Percentiles rank a stretch among this genome's conserved stretches.
phyloP scores from a whole-genome alignment of 1,140 invertebrate species.

The Maniola jurtina region DNA sequence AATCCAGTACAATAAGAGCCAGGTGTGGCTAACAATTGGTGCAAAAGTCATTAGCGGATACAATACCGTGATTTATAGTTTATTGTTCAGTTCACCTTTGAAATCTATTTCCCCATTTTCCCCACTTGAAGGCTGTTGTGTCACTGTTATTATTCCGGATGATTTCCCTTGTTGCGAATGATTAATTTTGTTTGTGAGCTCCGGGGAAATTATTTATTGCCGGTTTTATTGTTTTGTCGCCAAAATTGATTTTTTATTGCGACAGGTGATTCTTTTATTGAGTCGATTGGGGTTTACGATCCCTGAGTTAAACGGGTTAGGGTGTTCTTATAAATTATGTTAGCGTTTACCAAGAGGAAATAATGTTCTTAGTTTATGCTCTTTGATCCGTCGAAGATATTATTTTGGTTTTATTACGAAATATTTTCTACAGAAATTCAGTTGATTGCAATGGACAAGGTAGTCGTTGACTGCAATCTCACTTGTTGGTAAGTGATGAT shows the following conservation, averaged over 20 bases:
- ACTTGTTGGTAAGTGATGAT: too few species aligned
- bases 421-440: too few species aligned
- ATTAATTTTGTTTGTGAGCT: conserved; percentile 29
- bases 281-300: conserved; percentile 10
- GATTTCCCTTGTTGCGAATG: conserved; percentile 30
- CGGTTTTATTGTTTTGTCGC: conserved; percentile 23
- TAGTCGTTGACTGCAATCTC: too few species aligned
- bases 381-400: too few species aligned
- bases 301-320: neutral
- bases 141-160: conserved; percentile 22
- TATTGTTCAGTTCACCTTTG: neutral
- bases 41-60: conserved; percentile 7
- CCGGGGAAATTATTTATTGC: conserved; percentile 34
- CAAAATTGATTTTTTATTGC: conserved; percentile 32
- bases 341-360: neutral
- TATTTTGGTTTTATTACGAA: too few species aligned
- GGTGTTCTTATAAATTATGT: neutral
- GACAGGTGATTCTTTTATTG: conserved; percentile 28
- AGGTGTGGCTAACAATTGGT: conserved; percentile 5
- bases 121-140: conserved; percentile 12
- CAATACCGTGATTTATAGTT: conserved; percentile 10
- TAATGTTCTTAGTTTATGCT: too few species aligned
- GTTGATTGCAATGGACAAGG: too few species aligned
- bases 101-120: conserved; percentile 7
- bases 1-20: conserved; percentile 3